Conservation (phyloP, 1,140 invertebrate genomes). For the Penaeus vannamei region DNA sequence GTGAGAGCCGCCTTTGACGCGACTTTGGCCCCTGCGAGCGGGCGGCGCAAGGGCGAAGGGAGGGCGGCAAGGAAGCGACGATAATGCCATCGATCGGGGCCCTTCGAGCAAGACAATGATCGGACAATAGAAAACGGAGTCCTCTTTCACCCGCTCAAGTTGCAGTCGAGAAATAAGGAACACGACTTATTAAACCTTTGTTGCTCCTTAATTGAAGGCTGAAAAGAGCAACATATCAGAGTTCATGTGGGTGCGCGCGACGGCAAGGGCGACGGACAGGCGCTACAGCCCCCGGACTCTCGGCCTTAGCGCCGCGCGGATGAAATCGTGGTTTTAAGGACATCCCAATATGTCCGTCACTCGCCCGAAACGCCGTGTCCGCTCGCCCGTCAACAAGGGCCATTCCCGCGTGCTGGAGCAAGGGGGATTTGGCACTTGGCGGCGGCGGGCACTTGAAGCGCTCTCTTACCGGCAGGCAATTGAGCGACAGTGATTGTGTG, state of each 20-base stretch:
- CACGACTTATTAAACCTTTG: slow-evolving; percentile 64
- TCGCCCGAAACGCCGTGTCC: slow-evolving; percentile 21
- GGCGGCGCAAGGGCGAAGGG: slow-evolving; percentile 34
- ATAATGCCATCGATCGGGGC: slow-evolving; percentile 56
- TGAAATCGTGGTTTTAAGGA: slow-evolving; percentile 52
- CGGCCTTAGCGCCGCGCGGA: slow-evolving; percentile 38
- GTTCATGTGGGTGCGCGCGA: slow-evolving; percentile 55
- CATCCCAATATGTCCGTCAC: slow-evolving; percentile 56
- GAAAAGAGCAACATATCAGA: slow-evolving; percentile 65
- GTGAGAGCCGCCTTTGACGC: neutral
- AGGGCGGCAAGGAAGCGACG: slow-evolving; percentile 15
- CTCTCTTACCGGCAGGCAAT: slow-evolving; percentile 4
- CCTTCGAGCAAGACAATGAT: slow-evolving; percentile 58
- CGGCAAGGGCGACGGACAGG: neutral
- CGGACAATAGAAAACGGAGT: slow-evolving; percentile 65
- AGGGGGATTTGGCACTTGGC: slow-evolving; percentile 42
- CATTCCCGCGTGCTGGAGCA: neutral
- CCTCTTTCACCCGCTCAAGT: slow-evolving; percentile 64
- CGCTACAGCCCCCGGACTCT: slow-evolving; percentile 23
- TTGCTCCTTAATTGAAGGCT: slow-evolving; percentile 63
- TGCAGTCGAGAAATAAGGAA: slow-evolving; percentile 62
- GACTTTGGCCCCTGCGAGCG: slow-evolving; percentile 29
- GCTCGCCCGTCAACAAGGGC: slow-evolving; percentile 1
- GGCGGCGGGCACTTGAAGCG: slow-evolving; percentile 39
- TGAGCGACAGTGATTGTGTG: slow-evolving; percentile 13